A percentile compares a stretch with the other conserved stretches of the same genome.
phyloP scores from a whole-genome alignment of 2,113 vertebrate species.

The Eurypyga helias region DNA sequence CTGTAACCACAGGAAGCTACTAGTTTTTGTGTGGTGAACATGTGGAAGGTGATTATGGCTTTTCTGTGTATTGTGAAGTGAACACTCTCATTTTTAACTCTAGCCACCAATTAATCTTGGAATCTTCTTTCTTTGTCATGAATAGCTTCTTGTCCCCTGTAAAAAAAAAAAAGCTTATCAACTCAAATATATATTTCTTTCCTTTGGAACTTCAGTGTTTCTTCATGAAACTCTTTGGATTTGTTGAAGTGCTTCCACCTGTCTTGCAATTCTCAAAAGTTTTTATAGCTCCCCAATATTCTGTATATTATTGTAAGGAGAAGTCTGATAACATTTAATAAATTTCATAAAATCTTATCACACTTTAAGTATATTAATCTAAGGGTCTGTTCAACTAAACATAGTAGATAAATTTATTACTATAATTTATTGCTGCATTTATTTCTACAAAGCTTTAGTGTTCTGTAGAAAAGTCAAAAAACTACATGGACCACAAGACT shows the following conservation, averaged over 20 bases:
- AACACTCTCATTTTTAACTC: neutral
- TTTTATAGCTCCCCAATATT: neutral
- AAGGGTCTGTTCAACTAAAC: neutral
- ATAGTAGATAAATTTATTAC: neutral
- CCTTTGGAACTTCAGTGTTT: neutral
- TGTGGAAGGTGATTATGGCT: neutral
- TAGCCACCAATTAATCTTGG: neutral
- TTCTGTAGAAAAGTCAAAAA: neutral
- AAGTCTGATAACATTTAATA: neutral
- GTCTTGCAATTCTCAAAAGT: neutral
- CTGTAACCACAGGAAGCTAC: neutral
- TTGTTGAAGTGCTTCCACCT: neutral
- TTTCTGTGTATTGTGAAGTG: neutral
- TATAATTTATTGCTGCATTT: too few species aligned
- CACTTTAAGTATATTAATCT: neutral
- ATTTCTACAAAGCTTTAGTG: neutral
- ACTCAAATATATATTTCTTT: neutral
- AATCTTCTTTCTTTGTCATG: neutral
- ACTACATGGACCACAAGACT: neutral
- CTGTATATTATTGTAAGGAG: neutral
- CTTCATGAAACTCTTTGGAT: neutral
- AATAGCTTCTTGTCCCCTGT: neutral
- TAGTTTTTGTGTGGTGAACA: neutral
- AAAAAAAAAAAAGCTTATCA: neutral
- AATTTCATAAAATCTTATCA: neutral